Base-by-base conservation (phyloP, 2,113 vertebrate species). In the Pipa parva region DNA sequence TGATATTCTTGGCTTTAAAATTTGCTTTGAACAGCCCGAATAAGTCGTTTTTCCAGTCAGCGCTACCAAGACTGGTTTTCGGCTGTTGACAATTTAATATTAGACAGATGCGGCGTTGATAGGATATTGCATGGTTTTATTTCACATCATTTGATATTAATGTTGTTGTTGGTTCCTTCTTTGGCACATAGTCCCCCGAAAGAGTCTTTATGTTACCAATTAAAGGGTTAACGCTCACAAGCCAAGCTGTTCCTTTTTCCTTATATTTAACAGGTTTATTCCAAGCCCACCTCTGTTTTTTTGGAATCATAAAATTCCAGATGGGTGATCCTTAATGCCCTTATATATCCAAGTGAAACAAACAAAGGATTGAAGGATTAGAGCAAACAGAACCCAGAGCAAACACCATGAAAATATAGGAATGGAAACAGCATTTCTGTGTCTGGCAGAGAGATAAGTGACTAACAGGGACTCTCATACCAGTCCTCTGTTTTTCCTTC, bases 221-320 rank as follows among this genome's bases (percentile, higher is more conserved):
- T n/a, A n/a, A 33, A 27, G 33, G 33, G 33, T 59, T 59, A 60
- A 59, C 15, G 5, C 2, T 20, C 37, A n/a, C 25, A 58, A 36
- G 21, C 42, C 21, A 2, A 4, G 3, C 20, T 26, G 24, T 33
- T 17, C 26, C 45, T 27, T 45, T 27, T 18, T 9, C 2, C 8
- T 42, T 63, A 20, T 11, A 13, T 55, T 56, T 56, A 13, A 17
- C 25, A 37, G 28, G 45, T 60, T 24, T 31, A 52, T 12, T 37
- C 55, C 55, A 68, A 68, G 56, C 64, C 64, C 64, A 68, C 64
- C 64, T 68, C 65, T 69, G 65, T 51, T 69, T 52, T 48, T 59
- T 60, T 69, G 65, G 65, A 68, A 60, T 69, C 65, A 69, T 69
- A 69, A 69, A 69, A 69, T 69, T 69, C 65, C 65, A 69, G 65